A percentile compares a stretch with the other conserved stretches of the same genome.
These are phyloP conservation scores for Neelides folsomi DNA, from an alignment of 2,888 invertebrate species.

Conservation along the genomic window DNA sequence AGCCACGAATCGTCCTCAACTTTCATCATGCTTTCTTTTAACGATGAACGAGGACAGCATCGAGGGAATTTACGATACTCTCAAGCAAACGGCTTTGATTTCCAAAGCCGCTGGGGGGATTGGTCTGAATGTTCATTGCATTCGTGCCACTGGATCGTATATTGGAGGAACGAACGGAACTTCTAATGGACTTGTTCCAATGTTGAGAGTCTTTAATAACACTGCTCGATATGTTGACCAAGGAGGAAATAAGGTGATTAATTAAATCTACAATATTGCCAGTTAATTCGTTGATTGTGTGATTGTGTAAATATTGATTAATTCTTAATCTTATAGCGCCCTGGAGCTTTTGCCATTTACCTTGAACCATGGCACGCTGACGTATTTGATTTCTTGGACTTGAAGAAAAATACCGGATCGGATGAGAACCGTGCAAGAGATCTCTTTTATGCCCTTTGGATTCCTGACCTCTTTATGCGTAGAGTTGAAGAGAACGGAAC, in stretches of 20 bases:
- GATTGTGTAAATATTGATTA: not conserved
- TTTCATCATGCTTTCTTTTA: conserved; percentile 86
- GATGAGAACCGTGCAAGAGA: conserved; percentile 90
- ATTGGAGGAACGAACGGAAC: conserved; percentile 89
- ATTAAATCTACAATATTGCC: too few relatives aligned
- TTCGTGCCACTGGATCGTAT: conserved; percentile 76
- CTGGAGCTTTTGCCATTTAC: conserved; percentile 95
- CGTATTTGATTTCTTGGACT: conserved; percentile 83
- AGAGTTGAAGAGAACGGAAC: conserved; percentile 67
- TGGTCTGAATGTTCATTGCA: conserved; percentile 89
- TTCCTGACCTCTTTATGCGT: conserved; percentile 96
- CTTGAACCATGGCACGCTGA: conserved; percentile 99
- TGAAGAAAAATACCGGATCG: conserved; percentile 88
- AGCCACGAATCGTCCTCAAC: conserved; percentile 76
- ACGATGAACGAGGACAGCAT: conserved; percentile 92
- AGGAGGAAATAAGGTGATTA: conserved; percentile 73
- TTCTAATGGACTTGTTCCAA: conserved; percentile 91
- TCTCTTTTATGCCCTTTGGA: conserved; percentile 93
- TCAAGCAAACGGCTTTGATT: conserved; percentile 84
- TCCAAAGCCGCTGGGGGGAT: conserved; percentile 97
- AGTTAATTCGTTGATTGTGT: too few relatives aligned
- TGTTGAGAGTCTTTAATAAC: conserved; percentile 88
- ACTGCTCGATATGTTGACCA: conserved; percentile 95
- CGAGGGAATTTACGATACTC: conserved; percentile 83
- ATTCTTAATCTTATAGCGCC: conserved; percentile 44